A percentile compares a stretch with the other conserved stretches of the same genome.
phyloP scores from a whole-genome alignment of 1,140 invertebrate species.

The Calosoma granatense region DNA sequence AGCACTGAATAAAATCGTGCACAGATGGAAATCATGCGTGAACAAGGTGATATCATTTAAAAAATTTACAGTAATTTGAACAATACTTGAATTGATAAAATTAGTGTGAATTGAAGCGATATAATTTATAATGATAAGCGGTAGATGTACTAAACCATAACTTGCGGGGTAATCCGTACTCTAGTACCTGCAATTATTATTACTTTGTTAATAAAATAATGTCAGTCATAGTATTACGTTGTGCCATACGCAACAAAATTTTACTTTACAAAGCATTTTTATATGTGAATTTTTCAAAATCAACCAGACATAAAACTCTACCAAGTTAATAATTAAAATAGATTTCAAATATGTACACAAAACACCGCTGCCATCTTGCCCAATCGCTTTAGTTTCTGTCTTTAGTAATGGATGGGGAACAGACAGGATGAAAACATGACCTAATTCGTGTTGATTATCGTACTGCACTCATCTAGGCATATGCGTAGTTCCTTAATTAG shows the following conservation, averaged over 20 bases:
- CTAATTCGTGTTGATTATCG: too few relatives aligned
- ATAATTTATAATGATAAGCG: not conserved
- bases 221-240: not conserved
- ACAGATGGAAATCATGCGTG: not conserved
- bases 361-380: conserved; percentile 5
- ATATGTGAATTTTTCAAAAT: not conserved
- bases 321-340: not conserved
- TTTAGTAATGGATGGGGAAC: not conserved
- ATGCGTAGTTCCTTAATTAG: too few relatives aligned
- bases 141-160: conserved; percentile 2
- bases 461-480: too few relatives aligned
- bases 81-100: not conserved
- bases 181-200: conserved; percentile 6
- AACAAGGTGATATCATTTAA: not conserved
- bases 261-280: not conserved
- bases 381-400: not conserved
- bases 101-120: not conserved
- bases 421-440: not conserved
- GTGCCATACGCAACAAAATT: not conserved
- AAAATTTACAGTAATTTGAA: not conserved
- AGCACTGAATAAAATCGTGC: not conserved
- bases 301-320: not conserved
- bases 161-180: conserved; percentile 5
- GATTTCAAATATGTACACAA: not conserved
- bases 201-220: not conserved